Percentiles rank a stretch among this genome's conserved stretches.
These are phyloP conservation scores for Genyomyrus donnyi DNA, from an alignment of 2,113 vertebrate genomes.

Conservation along the genomic window DNA sequence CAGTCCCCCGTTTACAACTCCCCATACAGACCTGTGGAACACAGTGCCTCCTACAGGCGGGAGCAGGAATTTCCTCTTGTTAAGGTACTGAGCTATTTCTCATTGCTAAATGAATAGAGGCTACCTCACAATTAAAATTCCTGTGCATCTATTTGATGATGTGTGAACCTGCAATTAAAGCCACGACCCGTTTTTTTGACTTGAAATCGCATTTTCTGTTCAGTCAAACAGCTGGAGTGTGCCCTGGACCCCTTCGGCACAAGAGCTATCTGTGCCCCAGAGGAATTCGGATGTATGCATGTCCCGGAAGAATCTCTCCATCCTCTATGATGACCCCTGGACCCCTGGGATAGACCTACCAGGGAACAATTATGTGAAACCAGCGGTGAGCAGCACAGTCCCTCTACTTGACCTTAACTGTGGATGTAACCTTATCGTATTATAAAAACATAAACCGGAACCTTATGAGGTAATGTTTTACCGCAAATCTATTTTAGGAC, in stretches of 20 bases:
- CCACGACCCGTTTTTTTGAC: not conserved
- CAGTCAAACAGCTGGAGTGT: slow-evolving; percentile 67
- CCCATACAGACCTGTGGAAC: slow-evolving; percentile 50
- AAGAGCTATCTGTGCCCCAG: slow-evolving; percentile 45
- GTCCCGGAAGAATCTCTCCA: slow-evolving; percentile 60
- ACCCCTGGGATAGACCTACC: slow-evolving; percentile 57
- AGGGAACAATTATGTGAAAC: slow-evolving; percentile 35
- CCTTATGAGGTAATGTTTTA: not conserved
- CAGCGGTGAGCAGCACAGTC: slow-evolving; percentile 57
- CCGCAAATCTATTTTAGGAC: not conserved
- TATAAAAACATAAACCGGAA: not conserved
- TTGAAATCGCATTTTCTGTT: not conserved
- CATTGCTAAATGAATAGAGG: not conserved
- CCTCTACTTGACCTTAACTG: slow-evolving; percentile 47
- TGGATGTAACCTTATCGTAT: slow-evolving; percentile 30
- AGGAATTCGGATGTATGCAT: slow-evolving; percentile 60
- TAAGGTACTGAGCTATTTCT: slow-evolving; percentile 47
- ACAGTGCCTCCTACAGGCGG: slow-evolving; percentile 29
- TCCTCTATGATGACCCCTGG: slow-evolving; percentile 67
- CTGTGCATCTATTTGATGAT: not conserved
- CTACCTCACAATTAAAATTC: not conserved
- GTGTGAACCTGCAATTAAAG: not conserved
- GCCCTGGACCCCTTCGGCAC: slow-evolving; percentile 49
- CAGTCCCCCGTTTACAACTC: slow-evolving; percentile 64
- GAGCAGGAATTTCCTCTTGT: slow-evolving; percentile 52